Evolutionary conservation across 2,888 invertebrate species (phyloP).

Genomic region (Drosophila anceps): DNA sequence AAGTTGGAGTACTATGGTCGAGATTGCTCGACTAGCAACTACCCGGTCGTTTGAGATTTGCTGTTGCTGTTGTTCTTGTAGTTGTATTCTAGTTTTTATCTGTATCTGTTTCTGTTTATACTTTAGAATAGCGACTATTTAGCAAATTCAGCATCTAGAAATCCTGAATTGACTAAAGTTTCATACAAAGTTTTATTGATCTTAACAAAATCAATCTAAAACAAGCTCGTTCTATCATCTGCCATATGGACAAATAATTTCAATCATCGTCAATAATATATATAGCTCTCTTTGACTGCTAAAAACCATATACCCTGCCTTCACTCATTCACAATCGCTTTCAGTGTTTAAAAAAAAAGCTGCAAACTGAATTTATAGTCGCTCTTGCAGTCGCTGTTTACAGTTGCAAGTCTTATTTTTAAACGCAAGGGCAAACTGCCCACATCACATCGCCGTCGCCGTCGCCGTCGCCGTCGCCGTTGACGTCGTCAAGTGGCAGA

Average conservation of each 20-base stretch:
- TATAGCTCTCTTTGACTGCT: not conserved
- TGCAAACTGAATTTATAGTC: slow-evolving; percentile 32
- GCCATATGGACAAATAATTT: not conserved
- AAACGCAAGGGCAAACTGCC: slow-evolving; percentile 79
- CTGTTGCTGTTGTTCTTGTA: not conserved
- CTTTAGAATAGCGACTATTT: too few species aligned
- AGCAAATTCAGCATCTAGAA: too few species aligned
- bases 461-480: slow-evolving; percentile 25
- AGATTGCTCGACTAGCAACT: not conserved
- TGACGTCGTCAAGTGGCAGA: slow-evolving; percentile 60
- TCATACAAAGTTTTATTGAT: not conserved
- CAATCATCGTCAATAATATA: not conserved
- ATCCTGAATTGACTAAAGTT: not conserved
- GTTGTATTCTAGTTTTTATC: not conserved
- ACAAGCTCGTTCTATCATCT: not conserved
- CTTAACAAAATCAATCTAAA: not conserved
- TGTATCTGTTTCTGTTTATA: not conserved
- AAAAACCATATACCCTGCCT: not conserved
- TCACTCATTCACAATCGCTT: not conserved
- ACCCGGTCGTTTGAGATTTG: not conserved
- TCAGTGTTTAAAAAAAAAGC: slow-evolving; percentile 9
- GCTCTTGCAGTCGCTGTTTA: slow-evolving; percentile 50
- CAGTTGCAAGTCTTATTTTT: slow-evolving; percentile 72
- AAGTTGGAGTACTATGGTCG: not conserved
- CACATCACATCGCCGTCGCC: slow-evolving; percentile 37